Percentiles rank a stretch among this genome's conserved stretches.
These are phyloP conservation scores for Eulithis prunata DNA, from an alignment of 2,888 invertebrate genomes.

Conservation along the genomic window DNA sequence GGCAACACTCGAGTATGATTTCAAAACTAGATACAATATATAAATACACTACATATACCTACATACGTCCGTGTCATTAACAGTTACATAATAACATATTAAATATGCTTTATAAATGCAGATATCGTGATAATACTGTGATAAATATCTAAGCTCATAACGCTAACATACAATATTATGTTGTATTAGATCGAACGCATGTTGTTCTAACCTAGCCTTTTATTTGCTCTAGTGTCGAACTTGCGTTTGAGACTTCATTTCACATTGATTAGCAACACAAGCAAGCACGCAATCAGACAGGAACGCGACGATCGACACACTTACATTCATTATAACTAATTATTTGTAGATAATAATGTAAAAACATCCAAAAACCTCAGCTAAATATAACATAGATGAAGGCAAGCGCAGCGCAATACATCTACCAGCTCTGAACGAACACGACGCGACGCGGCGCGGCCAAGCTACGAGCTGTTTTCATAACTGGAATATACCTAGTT, in stretches of 20 bases:
- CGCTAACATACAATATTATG: constrained; percentile 15
- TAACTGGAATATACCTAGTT: no score
- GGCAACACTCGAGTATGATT: constrained; percentile 56
- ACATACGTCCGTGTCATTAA: constrained; percentile 5
- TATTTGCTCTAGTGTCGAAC: neutral
- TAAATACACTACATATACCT: constrained; percentile 17
- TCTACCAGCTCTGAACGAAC: no score
- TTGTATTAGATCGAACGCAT: constrained; percentile 9
- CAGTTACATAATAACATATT: constrained; percentile 32
- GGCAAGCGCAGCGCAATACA: constrained; percentile 21
- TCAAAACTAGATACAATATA: constrained; percentile 29
- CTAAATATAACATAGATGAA: constrained; percentile 27
- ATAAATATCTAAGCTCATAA: constrained; percentile 19
- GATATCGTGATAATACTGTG: constrained; percentile 38
- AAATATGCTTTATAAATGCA: constrained; percentile 39
- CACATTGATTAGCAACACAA: neutral
- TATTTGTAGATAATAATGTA: constrained; percentile 46
- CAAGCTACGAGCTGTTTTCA: neutral
- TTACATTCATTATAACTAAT: constrained; percentile 19
- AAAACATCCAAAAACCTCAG: constrained; percentile 54
- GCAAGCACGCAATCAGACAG: constrained; percentile 37
- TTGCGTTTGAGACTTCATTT: neutral
- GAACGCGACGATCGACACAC: constrained; percentile 35
- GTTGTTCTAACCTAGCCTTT: constrained; percentile 5
- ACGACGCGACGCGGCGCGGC: no score